Percentiles rank a stretch among this genome's conserved stretches.
These are phyloP conservation scores for Anthrax anthrax DNA, from an alignment of 2,888 invertebrate species.

Conservation along the genomic window DNA sequence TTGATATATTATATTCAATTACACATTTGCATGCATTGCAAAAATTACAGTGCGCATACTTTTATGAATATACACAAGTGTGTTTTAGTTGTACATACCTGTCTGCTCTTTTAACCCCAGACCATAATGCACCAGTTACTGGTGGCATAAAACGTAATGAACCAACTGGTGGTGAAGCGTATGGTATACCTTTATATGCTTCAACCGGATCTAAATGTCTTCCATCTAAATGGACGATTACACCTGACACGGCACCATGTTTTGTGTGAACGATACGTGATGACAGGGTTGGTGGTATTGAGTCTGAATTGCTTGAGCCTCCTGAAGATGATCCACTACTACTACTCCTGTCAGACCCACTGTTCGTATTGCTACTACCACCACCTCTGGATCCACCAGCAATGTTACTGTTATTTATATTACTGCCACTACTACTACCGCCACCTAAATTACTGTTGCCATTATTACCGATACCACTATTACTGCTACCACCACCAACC, in stretches of 20 bases:
- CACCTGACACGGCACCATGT: constrained; percentile 74
- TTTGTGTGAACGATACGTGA: constrained; percentile 77
- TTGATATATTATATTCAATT: too few species aligned
- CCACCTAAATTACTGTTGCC: constrained; percentile 12
- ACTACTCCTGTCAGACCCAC: constrained; percentile 8
- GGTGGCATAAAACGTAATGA: constrained; percentile 92
- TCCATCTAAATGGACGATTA: constrained; percentile 68
- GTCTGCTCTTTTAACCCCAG: constrained; percentile 76
- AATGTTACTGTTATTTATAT: constrained; percentile 9
- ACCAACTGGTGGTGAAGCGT: constrained; percentile 83
- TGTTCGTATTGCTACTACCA: constrained; percentile 11
- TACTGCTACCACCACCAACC: constrained; percentile 19
- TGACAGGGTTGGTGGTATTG: constrained; percentile 42
- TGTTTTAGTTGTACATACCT: constrained; percentile 35
- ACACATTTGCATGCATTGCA: too few species aligned
- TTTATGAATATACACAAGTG: too few species aligned
- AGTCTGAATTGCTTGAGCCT: constrained; percentile 24
- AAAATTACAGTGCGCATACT: too few species aligned
- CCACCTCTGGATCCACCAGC: constrained; percentile 3
- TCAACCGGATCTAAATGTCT: constrained; percentile 78
- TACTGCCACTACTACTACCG: constrained; percentile 12
- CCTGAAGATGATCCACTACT: constrained; percentile 3
- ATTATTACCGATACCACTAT: constrained; percentile 11
- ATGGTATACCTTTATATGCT: constrained; percentile 85
- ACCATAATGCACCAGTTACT: constrained; percentile 84